Evolutionary conservation across 2,113 vertebrate genomes (phyloP), one percentile per base, ranked within the genome.

Genomic region (Panurus biarmicus): DNA sequence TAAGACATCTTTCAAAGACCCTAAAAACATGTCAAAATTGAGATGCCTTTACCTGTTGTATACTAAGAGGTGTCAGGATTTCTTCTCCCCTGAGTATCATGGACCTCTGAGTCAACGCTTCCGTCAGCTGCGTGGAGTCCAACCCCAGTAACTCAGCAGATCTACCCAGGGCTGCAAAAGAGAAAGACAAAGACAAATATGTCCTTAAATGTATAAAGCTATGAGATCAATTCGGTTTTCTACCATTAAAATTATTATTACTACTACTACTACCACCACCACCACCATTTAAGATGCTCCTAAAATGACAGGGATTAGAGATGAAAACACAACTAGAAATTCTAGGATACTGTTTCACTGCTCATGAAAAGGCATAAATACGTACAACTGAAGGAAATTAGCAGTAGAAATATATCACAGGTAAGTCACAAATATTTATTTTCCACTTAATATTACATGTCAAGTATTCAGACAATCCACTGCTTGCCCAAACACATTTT

Each of bases 11-110:
- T 82, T 58, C 70, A 48, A 18, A 51, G 35, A 42, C 11, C 13
- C 35, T 28, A 57, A 69, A 82, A 84, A 2, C 8, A 57, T 3
- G 14, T 36, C 26, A 57, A 62, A 84, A 72, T 17, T 38, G 61
- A 77, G 58, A 50, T 4, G 14, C 6, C 11, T 48, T 53, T 96
- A 99, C 99, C 99, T 99, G 99, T 28, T 99, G 98, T 53, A 99
- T 97, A 4, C 97, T 99, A 81, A 99, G 99, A 35, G 99, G 99
- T 3, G 99, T 99, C 93, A 98, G 98, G 97, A 99, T 99, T 98
- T 99, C 99, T 95, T 99, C 99, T 45, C 99, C 99, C 96, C 99
- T 97, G 96, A 99, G 99, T 97, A 99, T 99, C 99, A 99, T 99
- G 3, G 99, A 99, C 76, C 98, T 98, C 93, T 99, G 99, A 8